Conservation (phyloP, 2,113 vertebrate genomes). For the Dendrocopos noguchii region DNA sequence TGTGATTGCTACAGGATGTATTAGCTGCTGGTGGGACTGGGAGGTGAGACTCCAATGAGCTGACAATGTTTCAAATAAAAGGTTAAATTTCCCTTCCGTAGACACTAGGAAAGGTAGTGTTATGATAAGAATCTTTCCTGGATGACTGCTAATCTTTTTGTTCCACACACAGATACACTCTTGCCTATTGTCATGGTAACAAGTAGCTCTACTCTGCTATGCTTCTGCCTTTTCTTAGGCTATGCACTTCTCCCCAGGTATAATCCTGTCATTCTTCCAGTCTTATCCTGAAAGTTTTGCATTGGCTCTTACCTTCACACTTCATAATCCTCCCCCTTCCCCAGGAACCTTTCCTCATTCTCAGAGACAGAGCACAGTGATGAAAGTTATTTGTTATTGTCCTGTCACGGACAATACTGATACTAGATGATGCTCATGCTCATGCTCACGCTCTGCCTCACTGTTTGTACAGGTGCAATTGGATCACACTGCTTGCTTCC, state of each 20-base stretch:
- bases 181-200: slow-evolving; percentile 64
- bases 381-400: background rate
- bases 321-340: background rate
- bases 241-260: background rate
- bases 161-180: background rate
- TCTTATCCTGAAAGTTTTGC: background rate
- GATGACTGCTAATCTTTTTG: slow-evolving; percentile 18
- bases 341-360: background rate
- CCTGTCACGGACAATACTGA: background rate
- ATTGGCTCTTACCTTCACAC: background rate
- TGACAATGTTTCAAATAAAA: background rate
- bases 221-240: background rate
- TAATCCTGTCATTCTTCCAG: background rate
- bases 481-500: background rate
- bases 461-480: background rate
- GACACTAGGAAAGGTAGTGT: background rate
- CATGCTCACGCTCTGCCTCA: background rate
- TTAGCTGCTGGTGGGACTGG: background rate
- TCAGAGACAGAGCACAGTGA: background rate
- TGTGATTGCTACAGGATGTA: background rate
- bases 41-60: background rate
- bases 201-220: background rate
- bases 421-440: background rate
- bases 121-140: slow-evolving; percentile 29
- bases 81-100: background rate